Evolutionary conservation across 2,113 vertebrate species (phyloP).

Genomic region (Syngnathoides biaculeatus): DNA sequence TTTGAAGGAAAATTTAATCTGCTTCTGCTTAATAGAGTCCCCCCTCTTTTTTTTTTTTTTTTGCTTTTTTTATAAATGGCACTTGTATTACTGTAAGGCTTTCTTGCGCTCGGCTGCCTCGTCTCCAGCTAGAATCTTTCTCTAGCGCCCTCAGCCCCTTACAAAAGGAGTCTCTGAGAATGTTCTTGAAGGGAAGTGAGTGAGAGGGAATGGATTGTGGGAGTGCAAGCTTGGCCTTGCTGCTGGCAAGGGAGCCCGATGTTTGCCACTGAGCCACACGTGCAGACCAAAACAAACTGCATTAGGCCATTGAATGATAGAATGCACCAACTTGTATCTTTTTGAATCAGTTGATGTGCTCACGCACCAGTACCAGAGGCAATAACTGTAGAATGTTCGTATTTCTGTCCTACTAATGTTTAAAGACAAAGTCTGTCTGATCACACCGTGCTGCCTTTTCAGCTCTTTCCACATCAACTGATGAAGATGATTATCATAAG

Average conservation of each 20-base stretch:
- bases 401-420: constrained; percentile 22
- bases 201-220: constrained; percentile 2
- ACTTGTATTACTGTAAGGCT: constrained; percentile 62
- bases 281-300: constrained; percentile 4
- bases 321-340: constrained; percentile 39
- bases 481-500: constrained; percentile 4
- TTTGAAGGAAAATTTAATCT: constrained; percentile 36
- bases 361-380: constrained; percentile 38
- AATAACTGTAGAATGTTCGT: constrained; percentile 36
- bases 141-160: background rate
- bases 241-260: constrained; percentile 7
- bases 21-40: constrained; percentile 36
- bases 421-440: constrained; percentile 34
- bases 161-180: constrained; percentile 15
- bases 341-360: constrained; percentile 32
- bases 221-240: constrained; percentile 1
- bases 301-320: constrained; percentile 31
- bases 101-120: constrained; percentile 44
- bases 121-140: constrained; percentile 21
- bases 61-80: constrained; percentile 28
- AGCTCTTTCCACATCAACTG: constrained; percentile 18
- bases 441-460: constrained; percentile 64
- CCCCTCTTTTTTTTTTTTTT: too few relatives aligned
- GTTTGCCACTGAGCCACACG: constrained; percentile 3
- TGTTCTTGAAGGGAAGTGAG: constrained; percentile 6